Percentiles rank a stretch among this genome's conserved stretches.
These are phyloP conservation scores for Microctenopoma lineatum DNA, from an alignment of 2,797 vertebrate species.

Conservation along the genomic window DNA sequence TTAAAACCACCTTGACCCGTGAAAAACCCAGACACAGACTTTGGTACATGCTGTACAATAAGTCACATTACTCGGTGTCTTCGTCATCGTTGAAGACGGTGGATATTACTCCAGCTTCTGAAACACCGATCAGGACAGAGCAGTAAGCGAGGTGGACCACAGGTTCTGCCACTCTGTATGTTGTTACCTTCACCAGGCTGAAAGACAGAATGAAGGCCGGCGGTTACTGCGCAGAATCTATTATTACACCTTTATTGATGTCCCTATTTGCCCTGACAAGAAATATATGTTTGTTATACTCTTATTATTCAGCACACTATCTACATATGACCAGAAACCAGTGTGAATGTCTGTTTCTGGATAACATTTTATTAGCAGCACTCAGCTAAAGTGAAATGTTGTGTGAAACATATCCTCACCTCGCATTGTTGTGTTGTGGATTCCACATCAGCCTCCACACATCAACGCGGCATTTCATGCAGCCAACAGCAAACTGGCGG, in stretches of 20 bases:
- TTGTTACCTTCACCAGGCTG: slow-evolving; percentile 71
- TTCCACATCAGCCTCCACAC: slow-evolving; percentile 77
- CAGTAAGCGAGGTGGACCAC: slow-evolving; percentile 60
- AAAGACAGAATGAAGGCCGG: neutral
- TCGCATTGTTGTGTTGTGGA: slow-evolving; percentile 34
- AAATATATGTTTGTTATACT: slow-evolving; percentile 74
- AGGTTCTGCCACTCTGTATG: neutral
- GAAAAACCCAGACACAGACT: no score
- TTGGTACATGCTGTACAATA: neutral
- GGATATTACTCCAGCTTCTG: rapidly evolving
- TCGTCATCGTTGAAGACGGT: rapidly evolving
- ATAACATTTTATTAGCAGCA: no score
- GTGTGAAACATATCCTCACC: neutral
- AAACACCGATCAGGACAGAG: slow-evolving; percentile 54
- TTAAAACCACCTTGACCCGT: no score
- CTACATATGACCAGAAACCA: no score
- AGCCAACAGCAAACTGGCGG: slow-evolving; percentile 71
- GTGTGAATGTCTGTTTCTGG: no score
- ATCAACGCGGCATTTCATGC: slow-evolving; percentile 51
- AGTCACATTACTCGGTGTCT: rapidly evolving
- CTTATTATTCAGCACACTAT: no score
- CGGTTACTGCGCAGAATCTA: neutral
- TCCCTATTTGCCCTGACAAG: neutral
- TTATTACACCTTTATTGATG: no score
- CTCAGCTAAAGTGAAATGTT: no score